Base-by-base conservation (phyloP, 2,797 vertebrate genomes). In the Accipiter superciliosus region DNA sequence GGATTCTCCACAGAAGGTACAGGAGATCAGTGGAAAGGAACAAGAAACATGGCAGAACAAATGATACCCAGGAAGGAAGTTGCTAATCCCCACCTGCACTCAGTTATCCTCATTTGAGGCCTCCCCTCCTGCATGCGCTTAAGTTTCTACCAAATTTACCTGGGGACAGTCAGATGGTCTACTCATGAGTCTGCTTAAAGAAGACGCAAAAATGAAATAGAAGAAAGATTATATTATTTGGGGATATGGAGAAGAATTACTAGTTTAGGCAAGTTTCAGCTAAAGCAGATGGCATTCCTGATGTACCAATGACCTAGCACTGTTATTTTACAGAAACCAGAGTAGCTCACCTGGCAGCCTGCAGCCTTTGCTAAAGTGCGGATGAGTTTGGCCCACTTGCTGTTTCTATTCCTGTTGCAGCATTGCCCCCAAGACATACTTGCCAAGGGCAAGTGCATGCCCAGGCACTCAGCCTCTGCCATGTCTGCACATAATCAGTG, bases 401-500 rank as follows among this genome's bases (percentile, higher is more conserved):
- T 61, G 4, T 28, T 76, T 65, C 50, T 72, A 62, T 39, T 87
- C 39, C 31, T 77, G 33, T 33, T 8, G 8, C 29, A 58, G 40
- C 31, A 55, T 1, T 79, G 28, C 8, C 29, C 79, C 28, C 22
- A 67, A 61, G 31, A 88, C 53, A 67, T n/a, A 67, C 7, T 63
- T 89, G n/a, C 24, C 40, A 72, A 91, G 20, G 22, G 20, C 19
- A 80, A 70, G n/a, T 11, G 21, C 13, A 19, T 2, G 7, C 11
- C 18, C 55, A 89, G 70, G 15, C 66, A 61, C 50, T 67, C 77
- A 65, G 37, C 31, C 33, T 82, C 49, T 74, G 31, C 45, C 1
- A 1, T 28, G 13, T 25, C 40, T 62, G 58, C 61, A 66, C 3
- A 19, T 8, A 55, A 58, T 1, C 1, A 0, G 24, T 22, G 19